Percentiles rank a stretch among this genome's conserved stretches.
These are phyloP conservation scores for Goniozus legneri DNA, from an alignment of 1,140 invertebrate genomes.

Conservation along the genomic window DNA sequence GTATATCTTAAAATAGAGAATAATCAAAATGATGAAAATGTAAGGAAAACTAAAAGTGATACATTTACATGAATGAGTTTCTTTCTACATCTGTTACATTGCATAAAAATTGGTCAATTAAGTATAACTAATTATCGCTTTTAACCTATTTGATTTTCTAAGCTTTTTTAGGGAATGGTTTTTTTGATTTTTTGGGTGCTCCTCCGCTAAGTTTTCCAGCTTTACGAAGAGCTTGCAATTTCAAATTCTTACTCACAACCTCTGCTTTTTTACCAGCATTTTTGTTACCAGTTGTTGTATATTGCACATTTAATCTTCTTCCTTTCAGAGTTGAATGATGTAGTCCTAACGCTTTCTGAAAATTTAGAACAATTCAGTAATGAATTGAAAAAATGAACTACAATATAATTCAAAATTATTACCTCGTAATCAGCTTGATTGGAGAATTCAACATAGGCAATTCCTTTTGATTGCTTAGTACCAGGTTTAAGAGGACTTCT, in stretches of 20 bases:
- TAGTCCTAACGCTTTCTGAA: conserved; percentile 53
- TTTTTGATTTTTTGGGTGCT: conserved; percentile 11
- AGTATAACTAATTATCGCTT: background rate
- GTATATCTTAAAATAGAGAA: too few species aligned
- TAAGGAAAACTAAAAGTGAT: too few species aligned
- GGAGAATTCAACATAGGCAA: conserved; percentile 50
- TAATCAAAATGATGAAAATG: too few species aligned
- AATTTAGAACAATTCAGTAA: background rate
- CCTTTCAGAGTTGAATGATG: conserved; percentile 48
- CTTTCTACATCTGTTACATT: too few species aligned
- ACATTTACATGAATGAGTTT: too few species aligned
- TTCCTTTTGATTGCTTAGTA: conserved; percentile 42
- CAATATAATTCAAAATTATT: conserved; percentile 16
- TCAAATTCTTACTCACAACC: conserved; percentile 50
- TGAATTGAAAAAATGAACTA: conserved; percentile 10
- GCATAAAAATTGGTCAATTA: background rate
- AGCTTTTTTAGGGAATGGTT: conserved; percentile 2
- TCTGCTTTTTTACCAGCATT: conserved; percentile 34
- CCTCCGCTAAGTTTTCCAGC: conserved; percentile 47
- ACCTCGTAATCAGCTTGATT: conserved; percentile 51
- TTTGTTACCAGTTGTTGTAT: conserved; percentile 43
- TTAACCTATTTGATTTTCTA: background rate
- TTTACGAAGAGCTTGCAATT: conserved; percentile 49
- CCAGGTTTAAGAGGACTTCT: conserved; percentile 43
- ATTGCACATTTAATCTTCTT: conserved; percentile 50